Evolutionary conservation across 2,113 vertebrate genomes (phyloP).

Genomic region (Sciurus niger): DNA sequence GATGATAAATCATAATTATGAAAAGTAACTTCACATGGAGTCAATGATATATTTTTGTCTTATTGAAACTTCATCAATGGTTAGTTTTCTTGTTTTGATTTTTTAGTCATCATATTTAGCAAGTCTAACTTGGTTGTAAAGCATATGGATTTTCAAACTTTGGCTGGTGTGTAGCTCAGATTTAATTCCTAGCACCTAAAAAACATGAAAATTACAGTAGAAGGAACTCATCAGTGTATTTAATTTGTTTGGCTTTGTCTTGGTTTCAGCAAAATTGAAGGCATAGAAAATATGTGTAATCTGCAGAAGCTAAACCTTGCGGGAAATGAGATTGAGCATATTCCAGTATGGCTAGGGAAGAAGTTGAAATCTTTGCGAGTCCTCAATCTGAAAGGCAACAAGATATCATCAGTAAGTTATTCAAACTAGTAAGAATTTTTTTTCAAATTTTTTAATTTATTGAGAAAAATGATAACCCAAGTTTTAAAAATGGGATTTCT

Average conservation of each 20-base stretch:
- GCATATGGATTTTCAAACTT: too few relatives aligned
- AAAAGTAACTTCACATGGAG: conserved; percentile 19
- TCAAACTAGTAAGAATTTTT: neutral
- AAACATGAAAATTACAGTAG: neutral
- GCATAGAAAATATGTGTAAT: conserved; percentile 92
- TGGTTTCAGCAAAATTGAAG: conserved; percentile 93
- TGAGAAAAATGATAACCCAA: neutral
- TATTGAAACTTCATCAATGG: too few relatives aligned
- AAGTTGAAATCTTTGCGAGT: conserved; percentile 90
- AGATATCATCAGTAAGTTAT: conserved; percentile 91
- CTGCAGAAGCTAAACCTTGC: conserved; percentile 93
- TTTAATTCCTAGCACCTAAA: too few relatives aligned
- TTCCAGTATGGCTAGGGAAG: conserved; percentile 93
- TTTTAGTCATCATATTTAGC: too few relatives aligned
- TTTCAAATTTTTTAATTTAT: conserved; percentile 48
- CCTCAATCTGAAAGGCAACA: conserved; percentile 91
- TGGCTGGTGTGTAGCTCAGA: too few relatives aligned
- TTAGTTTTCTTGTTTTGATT: too few relatives aligned
- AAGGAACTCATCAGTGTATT: conserved; percentile 10
- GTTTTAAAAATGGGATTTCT: conserved; percentile 31
- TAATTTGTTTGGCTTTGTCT: conserved; percentile 32
- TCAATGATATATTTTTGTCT: neutral
- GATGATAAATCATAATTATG: conserved; percentile 49
- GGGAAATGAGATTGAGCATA: conserved; percentile 92
- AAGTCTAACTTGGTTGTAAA: too few relatives aligned